Evolutionary conservation across 2,113 vertebrate species (phyloP), one percentile per base, ranked within the genome.

Genomic region (Proteles cristata): DNA sequence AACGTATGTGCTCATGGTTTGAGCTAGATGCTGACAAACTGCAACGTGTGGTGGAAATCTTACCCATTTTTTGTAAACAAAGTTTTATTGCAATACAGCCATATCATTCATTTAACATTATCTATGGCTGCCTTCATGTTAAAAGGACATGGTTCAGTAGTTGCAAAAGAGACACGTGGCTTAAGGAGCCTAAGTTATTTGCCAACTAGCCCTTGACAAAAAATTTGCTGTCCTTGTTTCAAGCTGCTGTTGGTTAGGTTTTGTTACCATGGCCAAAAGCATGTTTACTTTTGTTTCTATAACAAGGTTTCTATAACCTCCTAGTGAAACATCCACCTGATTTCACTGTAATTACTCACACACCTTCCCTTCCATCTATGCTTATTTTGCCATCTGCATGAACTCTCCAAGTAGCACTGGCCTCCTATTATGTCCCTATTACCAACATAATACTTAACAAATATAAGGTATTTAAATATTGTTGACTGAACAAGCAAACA

Each of bases 391-490:
- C 43, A 76, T 25, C 4, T 88, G 4, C 39, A 80, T 50, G 33
- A 92, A 95, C 69, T 79, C 16, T 84, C 28, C 55, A 88, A 93
- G 53, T 45, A 87, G n/a, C n/a, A 82, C 2, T 77, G n/a, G 17
- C 48, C 43, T 80, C 88, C 53, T 19, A 91, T 76, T 86, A 63
- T 16, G 10, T 81, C 31, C 23, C 0, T 39, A 74, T 77, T 71
- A 65, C 25, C 53, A 89, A 86, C 26, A 77, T 1, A 58, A 11
- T 16, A 88, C 1, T 63, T 88, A 39, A 76, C 15, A 97, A 91
- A 80, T 3, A 92, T 23, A 89, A 85, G 14, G 26, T 4, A 97
- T 90, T 89, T 81, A 92, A 93, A 95, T 45, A 92, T 12, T 81
- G 19, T 31, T 86, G 90, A 50, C 21, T 31, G 9, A 85, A 93